phyloP scores from a whole-genome alignment of 1,140 invertebrate species.

The Cryptotermes secundus region DNA sequence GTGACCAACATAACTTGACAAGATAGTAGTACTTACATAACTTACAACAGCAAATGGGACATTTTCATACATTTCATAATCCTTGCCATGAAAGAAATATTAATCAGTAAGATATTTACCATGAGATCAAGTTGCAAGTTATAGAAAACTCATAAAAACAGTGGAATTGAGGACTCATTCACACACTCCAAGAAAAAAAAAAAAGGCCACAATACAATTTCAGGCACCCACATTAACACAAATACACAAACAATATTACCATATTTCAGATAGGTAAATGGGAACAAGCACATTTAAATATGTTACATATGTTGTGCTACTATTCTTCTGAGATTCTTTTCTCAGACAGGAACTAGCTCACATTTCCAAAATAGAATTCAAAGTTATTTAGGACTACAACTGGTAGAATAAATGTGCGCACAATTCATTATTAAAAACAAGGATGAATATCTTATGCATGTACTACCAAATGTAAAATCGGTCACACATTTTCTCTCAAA shows the following conservation, averaged over 20 bases:
- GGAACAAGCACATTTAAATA: too few relatives aligned
- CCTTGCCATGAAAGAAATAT: neutral
- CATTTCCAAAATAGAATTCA: too few relatives aligned
- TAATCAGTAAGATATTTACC: neutral
- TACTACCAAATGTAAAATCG: neutral
- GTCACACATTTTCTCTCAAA: neutral
- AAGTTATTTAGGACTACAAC: neutral
- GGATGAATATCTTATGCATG: neutral
- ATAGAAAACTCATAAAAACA: neutral
- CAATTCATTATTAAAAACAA: neutral
- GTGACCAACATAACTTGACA: neutral
- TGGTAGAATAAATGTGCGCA: neutral
- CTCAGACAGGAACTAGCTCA: too few relatives aligned
- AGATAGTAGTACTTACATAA: neutral
- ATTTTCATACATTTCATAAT: neutral
- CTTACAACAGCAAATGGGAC: neutral
- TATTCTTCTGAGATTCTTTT: too few relatives aligned
- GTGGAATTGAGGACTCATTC: neutral
- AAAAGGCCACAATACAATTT: neutral
- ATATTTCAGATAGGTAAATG: too few relatives aligned
- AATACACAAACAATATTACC: too few relatives aligned
- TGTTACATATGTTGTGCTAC: too few relatives aligned
- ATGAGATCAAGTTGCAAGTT: neutral
- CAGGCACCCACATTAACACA: too few relatives aligned
- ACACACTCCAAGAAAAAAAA: neutral